Conservation (phyloP, 2,888 invertebrate species). For the Habrosyne pyritoides region DNA sequence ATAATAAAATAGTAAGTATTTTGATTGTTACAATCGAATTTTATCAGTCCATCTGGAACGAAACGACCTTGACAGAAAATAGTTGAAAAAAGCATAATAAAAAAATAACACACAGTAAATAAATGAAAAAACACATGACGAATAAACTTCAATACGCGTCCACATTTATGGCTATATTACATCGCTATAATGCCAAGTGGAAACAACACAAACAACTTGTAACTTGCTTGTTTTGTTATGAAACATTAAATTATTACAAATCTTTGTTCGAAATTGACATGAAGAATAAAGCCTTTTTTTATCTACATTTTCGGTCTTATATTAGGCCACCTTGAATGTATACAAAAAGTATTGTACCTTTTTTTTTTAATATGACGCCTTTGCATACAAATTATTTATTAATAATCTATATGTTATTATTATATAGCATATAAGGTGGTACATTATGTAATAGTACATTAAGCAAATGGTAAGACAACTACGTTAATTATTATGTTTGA, state of each 20-base stretch:
- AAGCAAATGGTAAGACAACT: too few relatives aligned
- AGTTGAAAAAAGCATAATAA: too few relatives aligned
- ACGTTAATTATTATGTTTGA: too few relatives aligned
- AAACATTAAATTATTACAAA: not conserved
- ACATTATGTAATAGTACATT: too few relatives aligned
- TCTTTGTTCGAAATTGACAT: not conserved
- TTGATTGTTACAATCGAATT: too few relatives aligned
- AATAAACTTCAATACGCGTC: not conserved
- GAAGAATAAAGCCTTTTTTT: not conserved
- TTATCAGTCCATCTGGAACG: too few relatives aligned
- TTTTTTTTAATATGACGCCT: too few relatives aligned
- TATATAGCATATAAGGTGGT: too few relatives aligned
- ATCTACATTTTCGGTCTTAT: not conserved
- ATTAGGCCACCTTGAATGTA: not conserved
- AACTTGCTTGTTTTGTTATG: not conserved
- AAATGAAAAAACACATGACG: not conserved
- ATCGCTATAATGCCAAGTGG: not conserved
- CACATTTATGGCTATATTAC: not conserved
- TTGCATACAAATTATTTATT: too few relatives aligned
- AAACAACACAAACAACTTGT: not conserved
- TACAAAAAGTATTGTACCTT: not conserved
- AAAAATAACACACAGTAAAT: too few relatives aligned
- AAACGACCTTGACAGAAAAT: not conserved
- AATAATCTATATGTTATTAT: too few relatives aligned
- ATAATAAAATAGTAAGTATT: too few relatives aligned